These are phyloP conservation scores for Scaptomyza flava DNA, from an alignment of 2,888 invertebrate species.

Conservation along the genomic window DNA sequence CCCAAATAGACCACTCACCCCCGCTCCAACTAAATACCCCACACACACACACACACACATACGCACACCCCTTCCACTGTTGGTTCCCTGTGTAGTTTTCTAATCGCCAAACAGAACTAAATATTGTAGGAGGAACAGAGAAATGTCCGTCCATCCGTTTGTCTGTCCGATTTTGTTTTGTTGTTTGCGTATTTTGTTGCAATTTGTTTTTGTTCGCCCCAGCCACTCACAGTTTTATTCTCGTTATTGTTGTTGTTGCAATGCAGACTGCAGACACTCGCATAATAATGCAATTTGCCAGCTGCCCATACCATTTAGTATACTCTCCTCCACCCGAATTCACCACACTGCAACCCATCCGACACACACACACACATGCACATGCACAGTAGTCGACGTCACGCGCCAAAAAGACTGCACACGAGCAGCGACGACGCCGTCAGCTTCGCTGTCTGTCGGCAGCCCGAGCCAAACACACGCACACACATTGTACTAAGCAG, in stretches of 20 bases:
- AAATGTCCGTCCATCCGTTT: not conserved
- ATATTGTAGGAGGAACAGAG: constrained; percentile 13
- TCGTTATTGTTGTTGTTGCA: constrained; percentile 62
- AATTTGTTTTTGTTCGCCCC: constrained; percentile 41
- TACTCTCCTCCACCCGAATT: constrained; percentile 6
- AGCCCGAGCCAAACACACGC: constrained; percentile 32
- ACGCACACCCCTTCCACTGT: constrained; percentile 13
- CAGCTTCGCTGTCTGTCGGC: constrained; percentile 55
- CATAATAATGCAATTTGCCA: constrained; percentile 83
- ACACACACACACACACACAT: not conserved
- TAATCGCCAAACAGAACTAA: constrained; percentile 54
- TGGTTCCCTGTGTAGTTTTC: constrained; percentile 50
- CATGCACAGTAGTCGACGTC: constrained; percentile 58
- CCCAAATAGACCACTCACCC: constrained; percentile 15
- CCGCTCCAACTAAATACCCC: not conserved
- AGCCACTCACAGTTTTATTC: constrained; percentile 12
- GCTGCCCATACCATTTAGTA: constrained; percentile 57
- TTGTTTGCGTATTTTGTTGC: constrained; percentile 63
- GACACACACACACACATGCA: constrained; percentile 22
- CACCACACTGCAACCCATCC: constrained; percentile 13
- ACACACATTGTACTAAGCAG: constrained; percentile 1
- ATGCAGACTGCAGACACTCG: constrained; percentile 83
- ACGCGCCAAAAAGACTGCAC: constrained; percentile 74
- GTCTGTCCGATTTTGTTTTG: constrained; percentile 58
- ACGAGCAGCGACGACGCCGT: constrained; percentile 45